These are phyloP conservation scores for Pampusana beccarii DNA, from an alignment of 2,113 vertebrate genomes.

Conservation along the genomic window DNA sequence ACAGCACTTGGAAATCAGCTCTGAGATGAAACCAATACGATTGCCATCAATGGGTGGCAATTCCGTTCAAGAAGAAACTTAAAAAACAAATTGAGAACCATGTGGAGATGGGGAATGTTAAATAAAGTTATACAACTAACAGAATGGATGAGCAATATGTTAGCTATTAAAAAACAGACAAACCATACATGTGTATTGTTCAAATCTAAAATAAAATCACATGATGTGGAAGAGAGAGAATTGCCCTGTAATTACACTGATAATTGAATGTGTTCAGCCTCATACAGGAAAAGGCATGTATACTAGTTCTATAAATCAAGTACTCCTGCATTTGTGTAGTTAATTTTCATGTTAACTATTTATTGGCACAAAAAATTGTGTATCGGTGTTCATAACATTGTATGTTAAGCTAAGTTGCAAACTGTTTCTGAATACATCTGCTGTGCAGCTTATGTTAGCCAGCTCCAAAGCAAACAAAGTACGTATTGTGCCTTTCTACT, in stretches of 20 bases:
- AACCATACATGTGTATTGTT: conserved; percentile 40
- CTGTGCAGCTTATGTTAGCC: neutral
- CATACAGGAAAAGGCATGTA: neutral
- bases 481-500: neutral
- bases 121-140: conserved; percentile 13
- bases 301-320: neutral
- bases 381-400: neutral
- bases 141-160: conserved; percentile 36
- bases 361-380: neutral
- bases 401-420: neutral
- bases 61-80: neutral
- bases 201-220: conserved; percentile 22
- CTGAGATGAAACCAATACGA: neutral
- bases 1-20: neutral
- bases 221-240: conserved; percentile 1
- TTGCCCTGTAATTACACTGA: conserved; percentile 35
- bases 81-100: neutral
- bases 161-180: conserved; percentile 54
- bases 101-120: conserved; percentile 5
- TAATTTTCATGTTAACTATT: neutral
- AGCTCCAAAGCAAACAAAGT: neutral
- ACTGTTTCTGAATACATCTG: neutral
- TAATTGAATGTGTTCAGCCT: conserved; percentile 26
- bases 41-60: neutral
- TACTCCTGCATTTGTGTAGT: neutral